Base-by-base conservation (phyloP, 2,888 invertebrate species). In the Drosophila nr. perissopoda region DNA sequence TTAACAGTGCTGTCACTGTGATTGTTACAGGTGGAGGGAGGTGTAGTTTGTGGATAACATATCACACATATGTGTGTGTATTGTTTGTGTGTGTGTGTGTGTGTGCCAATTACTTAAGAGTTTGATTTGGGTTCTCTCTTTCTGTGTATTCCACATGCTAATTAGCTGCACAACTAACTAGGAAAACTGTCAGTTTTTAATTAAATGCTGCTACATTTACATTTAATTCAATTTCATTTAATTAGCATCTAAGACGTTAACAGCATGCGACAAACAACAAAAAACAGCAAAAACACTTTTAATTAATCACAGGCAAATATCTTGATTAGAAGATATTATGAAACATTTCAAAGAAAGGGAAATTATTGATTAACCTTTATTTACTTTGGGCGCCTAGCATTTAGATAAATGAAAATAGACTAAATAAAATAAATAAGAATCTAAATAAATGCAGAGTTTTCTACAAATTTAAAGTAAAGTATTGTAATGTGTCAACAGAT, bases 61-160 rank as follows among this genome's bases (percentile, higher is more conserved):
- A 45, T 69, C 52, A 53, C 38, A 66, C 69, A 62, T 75, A 66
- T 45, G 45, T 51, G 61, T 58, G 53, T 62, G 52, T 56, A 60
- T 42, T 66, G 45, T 57, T 18, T 49, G 42, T 52, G 60, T 45
- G 33, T 60, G 42, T 52, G 60, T 45, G 33, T 60, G 73, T 58
- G 63, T 69, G 48, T 59, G 71, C 56, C 67, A 71, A 65, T 72
- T 80, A 76, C 61, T 78, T 78, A 45, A 31, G 29, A 48, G 38
- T 73, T 85, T 75, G 76, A 82, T 74, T 74, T 73, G 80, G 80
- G 85, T 78, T 78, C 58, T 61, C 52, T 48, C 36, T 60, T 27
- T 25, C 54, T 60, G 58, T 69, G 58, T 69, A 52, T 71, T 63
- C 36, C 2, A 27, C 82, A 79, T 79, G 88, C 73, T 88, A 85